Evolutionary conservation across 1,140 invertebrate species (phyloP), one percentile per base, ranked within the genome.

Genomic region (Drosophila simulans): DNA sequence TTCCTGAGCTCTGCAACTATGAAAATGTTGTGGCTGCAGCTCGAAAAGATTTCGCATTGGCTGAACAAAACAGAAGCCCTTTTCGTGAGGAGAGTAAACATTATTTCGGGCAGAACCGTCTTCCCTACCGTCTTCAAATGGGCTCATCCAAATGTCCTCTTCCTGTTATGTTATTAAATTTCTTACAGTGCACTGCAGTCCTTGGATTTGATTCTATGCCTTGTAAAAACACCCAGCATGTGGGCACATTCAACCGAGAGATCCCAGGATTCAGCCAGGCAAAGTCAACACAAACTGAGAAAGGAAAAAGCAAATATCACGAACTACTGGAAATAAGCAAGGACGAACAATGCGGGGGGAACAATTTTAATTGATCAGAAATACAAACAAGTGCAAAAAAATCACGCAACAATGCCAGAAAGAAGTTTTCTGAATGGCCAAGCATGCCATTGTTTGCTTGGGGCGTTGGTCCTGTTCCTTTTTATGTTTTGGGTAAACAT

Each of bases 331-430:
- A 15, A 39, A 45, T 43, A 69, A 65, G 46, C 76, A 82, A 40
- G 37, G 52, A 46, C n/a, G 42, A 17, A 71, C 62, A 70, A 83
- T 60, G 59, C 35, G n/a, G 39, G 39, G 59, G 39, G 22, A 76
- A 80, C 70, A 76, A 57, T 77, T 89, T 88, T 88, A 88, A 88
- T 88, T 89, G 83, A 88, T 86, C 83, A 65, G 81, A 89, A 89
- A 89, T 89, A 88, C 83, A 88, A 88, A 89, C 83, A 88, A 88
- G 83, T 88, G 83, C 83, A 82, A 88, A 86, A 85, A 55, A 58
- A 40, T 31, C 13, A 59, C 48, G n/a, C 45, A 63, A 69, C 48
- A 59, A 49, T 39, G 42, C 25, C 46, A 34, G 52, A 43, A 11
- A 11, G 7, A 57, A n/a, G 17, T 40, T 34, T 20, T 58, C 48